These are phyloP conservation scores for Ptiloglossa arizonensis DNA, from an alignment of 1,140 invertebrate species.

Conservation along the genomic window DNA sequence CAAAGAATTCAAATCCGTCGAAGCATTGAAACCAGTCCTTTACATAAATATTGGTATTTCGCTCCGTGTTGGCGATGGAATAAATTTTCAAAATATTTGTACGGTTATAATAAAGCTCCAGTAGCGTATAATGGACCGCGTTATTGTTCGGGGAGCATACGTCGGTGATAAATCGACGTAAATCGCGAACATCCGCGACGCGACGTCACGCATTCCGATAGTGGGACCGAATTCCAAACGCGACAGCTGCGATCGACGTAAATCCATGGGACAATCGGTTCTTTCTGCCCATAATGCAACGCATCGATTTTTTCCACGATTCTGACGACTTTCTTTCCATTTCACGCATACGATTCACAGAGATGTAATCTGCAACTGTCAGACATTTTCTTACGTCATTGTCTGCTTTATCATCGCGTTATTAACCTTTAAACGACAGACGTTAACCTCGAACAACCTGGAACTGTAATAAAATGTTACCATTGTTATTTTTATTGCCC, in stretches of 20 bases:
- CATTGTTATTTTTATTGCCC: no score
- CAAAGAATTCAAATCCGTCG: no score
- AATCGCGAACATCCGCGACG: slow-evolving; percentile 46
- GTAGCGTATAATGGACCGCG: no score
- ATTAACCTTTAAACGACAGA: no score
- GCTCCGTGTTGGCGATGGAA: no score
- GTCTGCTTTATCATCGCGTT: background rate
- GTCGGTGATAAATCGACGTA: slow-evolving; percentile 48
- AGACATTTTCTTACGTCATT: background rate
- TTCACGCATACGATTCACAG: background rate
- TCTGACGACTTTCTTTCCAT: background rate
- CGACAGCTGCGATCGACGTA: slow-evolving; percentile 21
- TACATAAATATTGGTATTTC: no score
- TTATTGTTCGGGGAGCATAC: background rate
- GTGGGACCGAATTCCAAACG: slow-evolving; percentile 16
- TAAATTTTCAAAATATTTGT: no score
- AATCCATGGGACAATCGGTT: background rate
- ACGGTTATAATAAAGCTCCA: no score
- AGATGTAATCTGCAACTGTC: background rate
- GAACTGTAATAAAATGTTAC: no score
- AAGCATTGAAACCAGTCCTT: no score
- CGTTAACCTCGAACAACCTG: no score
- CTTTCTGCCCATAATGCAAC: slow-evolving; percentile 6
- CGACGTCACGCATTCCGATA: slow-evolving; percentile 46
- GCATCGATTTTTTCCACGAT: slow-evolving; percentile 1